Evolutionary conservation across 2,888 invertebrate genomes (phyloP).

Genomic region (Epicampocera succincta): DNA sequence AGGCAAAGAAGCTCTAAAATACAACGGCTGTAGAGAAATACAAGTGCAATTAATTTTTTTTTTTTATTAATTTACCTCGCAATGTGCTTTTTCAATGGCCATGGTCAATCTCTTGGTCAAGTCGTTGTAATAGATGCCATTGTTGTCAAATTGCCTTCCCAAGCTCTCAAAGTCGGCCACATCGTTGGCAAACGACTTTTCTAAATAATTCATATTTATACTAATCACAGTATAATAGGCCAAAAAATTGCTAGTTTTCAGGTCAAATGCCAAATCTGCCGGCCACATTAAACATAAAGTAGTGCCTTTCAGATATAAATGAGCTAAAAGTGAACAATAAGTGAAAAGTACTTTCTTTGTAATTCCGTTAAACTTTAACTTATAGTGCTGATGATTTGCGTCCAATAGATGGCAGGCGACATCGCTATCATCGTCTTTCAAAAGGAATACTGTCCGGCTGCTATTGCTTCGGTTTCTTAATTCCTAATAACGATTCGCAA

Average conservation of each 20-base stretch:
- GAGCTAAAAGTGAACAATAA: slow-evolving; percentile 70
- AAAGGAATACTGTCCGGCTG: too few species aligned
- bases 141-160: slow-evolving; percentile 63
- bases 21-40: neutral
- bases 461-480: neutral
- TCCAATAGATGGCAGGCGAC: slow-evolving; percentile 70
- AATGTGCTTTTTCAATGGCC: slow-evolving; percentile 77
- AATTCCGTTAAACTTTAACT: slow-evolving; percentile 68
- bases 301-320: slow-evolving; percentile 73
- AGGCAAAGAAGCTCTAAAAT: slow-evolving; percentile 76
- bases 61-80: slow-evolving; percentile 73
- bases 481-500: neutral
- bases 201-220: slow-evolving; percentile 67
- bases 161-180: slow-evolving; percentile 68
- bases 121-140: slow-evolving; percentile 71
- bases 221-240: slow-evolving; percentile 67
- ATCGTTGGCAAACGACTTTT: slow-evolving; percentile 68
- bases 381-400: slow-evolving; percentile 75
- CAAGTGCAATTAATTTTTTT: too few species aligned
- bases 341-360: neutral
- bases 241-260: slow-evolving; percentile 41
- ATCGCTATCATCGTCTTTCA: slow-evolving; percentile 20
- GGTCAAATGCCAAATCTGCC: slow-evolving; percentile 71
- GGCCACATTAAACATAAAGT: slow-evolving; percentile 77
- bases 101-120: slow-evolving; percentile 74